A percentile compares a stretch with the other conserved stretches of the same genome.
Evolutionary conservation across 1,140 invertebrate genomes (phyloP).

Genomic region (Drosophila melanica): DNA sequence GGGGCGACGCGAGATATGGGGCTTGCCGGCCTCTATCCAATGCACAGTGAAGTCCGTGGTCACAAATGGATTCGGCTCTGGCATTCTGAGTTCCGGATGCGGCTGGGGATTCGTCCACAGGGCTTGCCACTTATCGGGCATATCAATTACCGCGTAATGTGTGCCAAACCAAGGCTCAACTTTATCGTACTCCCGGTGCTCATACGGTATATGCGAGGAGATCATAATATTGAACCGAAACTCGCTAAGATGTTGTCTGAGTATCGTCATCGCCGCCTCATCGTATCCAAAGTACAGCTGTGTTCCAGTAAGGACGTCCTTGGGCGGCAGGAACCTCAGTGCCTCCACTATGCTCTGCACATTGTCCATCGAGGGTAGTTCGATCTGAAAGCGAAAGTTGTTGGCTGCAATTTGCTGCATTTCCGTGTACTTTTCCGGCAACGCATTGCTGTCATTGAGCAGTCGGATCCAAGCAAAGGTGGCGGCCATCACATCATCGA

Average conservation of each 20-base stretch:
- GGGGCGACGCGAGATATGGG: slow-evolving; percentile 43
- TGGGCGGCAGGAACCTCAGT: slow-evolving; percentile 91
- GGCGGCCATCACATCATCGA: slow-evolving; percentile 88
- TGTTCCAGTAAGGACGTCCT: slow-evolving; percentile 91
- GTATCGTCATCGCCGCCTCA: slow-evolving; percentile 87
- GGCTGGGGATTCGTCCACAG: slow-evolving; percentile 85
- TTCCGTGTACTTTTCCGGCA: slow-evolving; percentile 82
- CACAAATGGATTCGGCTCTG: slow-evolving; percentile 50
- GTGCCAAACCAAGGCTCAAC: slow-evolving; percentile 87
- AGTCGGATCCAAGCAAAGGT: slow-evolving; percentile 91
- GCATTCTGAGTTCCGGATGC: slow-evolving; percentile 67
- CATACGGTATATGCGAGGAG: slow-evolving; percentile 86
- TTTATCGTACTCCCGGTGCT: slow-evolving; percentile 86
- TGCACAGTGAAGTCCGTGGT: slow-evolving; percentile 59
- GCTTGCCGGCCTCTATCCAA: slow-evolving; percentile 50
- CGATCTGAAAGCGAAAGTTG: slow-evolving; percentile 89
- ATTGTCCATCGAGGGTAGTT: slow-evolving; percentile 88
- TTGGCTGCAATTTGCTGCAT: slow-evolving; percentile 88
- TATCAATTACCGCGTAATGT: slow-evolving; percentile 81
- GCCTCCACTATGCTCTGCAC: slow-evolving; percentile 90
- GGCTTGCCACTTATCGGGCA: slow-evolving; percentile 86
- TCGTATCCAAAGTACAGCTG: slow-evolving; percentile 91
- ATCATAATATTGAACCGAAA: slow-evolving; percentile 91
- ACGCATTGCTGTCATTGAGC: slow-evolving; percentile 86
- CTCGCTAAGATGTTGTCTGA: slow-evolving; percentile 88